These are phyloP conservation scores for Steinernema carpocapsae DNA, from an alignment of 2,888 invertebrate species.

Conservation along the genomic window DNA sequence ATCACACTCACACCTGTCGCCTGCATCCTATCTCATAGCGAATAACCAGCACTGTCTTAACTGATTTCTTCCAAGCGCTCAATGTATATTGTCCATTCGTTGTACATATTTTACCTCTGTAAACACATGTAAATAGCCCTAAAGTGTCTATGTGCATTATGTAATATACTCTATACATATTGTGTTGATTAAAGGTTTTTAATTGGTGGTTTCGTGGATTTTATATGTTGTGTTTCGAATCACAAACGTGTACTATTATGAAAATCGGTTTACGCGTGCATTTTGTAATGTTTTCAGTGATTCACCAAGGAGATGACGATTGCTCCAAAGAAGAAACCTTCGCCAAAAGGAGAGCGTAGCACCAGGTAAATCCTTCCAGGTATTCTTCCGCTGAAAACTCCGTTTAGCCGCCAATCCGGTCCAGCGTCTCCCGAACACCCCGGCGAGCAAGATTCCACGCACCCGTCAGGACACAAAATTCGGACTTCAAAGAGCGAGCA, in stretches of 20 bases:
- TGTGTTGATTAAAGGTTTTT: too few species aligned
- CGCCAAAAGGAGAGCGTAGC: background rate
- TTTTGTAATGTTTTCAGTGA: background rate
- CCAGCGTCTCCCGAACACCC: constrained; percentile 3
- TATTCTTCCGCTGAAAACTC: background rate
- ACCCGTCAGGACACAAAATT: background rate
- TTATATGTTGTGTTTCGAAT: too few species aligned
- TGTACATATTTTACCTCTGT: too few species aligned
- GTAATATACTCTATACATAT: too few species aligned
- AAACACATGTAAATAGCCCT: too few species aligned
- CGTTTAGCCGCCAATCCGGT: background rate
- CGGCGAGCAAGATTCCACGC: background rate
- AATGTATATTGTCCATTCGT: too few species aligned
- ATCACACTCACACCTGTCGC: too few species aligned
- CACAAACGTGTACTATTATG: background rate
- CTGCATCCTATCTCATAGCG: too few species aligned
- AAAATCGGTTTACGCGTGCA: background rate
- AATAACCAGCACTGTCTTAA: too few species aligned
- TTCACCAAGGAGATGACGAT: constrained; percentile 11
- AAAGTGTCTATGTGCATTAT: too few species aligned
- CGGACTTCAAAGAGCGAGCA: background rate
- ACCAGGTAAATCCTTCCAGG: background rate
- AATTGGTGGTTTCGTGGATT: too few species aligned
- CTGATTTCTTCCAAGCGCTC: too few species aligned
- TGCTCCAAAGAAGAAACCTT: constrained; percentile 9